Base-by-base conservation (phyloP, 2,113 vertebrate species). In the Coregonus clupeaformis region DNA sequence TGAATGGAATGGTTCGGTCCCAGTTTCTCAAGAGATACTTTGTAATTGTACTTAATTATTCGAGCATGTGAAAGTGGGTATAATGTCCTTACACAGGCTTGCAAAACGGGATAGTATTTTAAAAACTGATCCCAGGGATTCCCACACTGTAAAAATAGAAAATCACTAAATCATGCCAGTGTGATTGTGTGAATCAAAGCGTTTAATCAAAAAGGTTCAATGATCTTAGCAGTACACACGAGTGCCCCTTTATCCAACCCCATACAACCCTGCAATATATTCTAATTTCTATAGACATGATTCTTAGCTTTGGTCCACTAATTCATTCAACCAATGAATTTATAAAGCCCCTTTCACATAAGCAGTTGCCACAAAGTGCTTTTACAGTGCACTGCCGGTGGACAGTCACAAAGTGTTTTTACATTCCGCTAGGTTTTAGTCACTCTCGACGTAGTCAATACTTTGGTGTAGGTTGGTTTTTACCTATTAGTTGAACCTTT, bases 1-100 rank as follows among this genome's bases (percentile, higher is more conserved):
- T 82, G 86, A 87, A 75, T 78, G 82, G 76, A 88, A 89, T 89
- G 84, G 81, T 85, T 87, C 79, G 82, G 89, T 87, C 87, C 90
- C 79, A 89, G 84, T 90, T 90, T 90, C 86, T 91, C 84, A 84
- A 90, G 88, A 88, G 91, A 91, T 82, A 88, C 87, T 90, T 87
- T 80, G 87, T 83, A 91, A 92, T 90, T 88, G 90, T 57, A 20
- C 82, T 76, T 89, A 88, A 92, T 90, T 90, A 89, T 71, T 86
- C 79, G 80, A 80, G 78, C 85, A 72, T 68, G 72, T 64, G 74
- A 87, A 89, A 88, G 84, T 82, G 81, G 78, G 71, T 80, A 82
- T 69, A 81, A 84, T 79, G 78, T 77, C 71, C 77, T 80, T 77
- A 12, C 16, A 24, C 1, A 1, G 74, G 68, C 65, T 80, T 83